Percentiles rank a stretch among this genome's conserved stretches.
Conservation (phyloP, 2,888 invertebrate species). For the Callyntrura sp. region DNA sequence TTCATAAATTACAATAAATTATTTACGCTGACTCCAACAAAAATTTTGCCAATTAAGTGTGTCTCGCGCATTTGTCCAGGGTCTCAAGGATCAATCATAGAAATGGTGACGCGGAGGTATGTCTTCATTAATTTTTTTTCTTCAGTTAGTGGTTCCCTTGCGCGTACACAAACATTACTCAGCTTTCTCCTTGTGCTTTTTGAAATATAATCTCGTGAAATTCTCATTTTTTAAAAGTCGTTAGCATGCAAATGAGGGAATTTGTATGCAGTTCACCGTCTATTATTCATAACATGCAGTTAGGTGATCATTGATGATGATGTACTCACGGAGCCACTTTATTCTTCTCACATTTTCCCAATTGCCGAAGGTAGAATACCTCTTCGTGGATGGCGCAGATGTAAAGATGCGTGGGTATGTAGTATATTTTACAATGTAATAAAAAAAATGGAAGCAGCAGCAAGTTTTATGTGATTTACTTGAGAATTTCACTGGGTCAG, state of each 20-base stretch:
- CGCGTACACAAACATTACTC: background rate
- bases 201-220: constrained; percentile 27
- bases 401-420: background rate
- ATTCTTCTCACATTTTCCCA: constrained; percentile 27
- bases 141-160: constrained; percentile 26
- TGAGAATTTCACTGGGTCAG: no score
- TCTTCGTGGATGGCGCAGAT: background rate
- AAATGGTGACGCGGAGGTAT: background rate
- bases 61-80: background rate
- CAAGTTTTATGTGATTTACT: no score
- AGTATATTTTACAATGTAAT: no score
- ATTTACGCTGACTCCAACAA: background rate
- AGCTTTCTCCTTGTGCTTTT: constrained; percentile 45
- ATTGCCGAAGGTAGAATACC: background rate
- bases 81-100: background rate
- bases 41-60: background rate
- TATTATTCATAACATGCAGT: constrained; percentile 40
- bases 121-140: constrained; percentile 8
- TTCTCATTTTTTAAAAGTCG: constrained; percentile 7
- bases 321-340: constrained; percentile 41
- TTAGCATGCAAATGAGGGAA: constrained; percentile 62
- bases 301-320: constrained; percentile 31
- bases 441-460: no score
- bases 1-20: constrained; percentile 37
- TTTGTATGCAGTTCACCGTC: constrained; percentile 65